Evolutionary conservation across 2,797 vertebrate genomes (phyloP).

Genomic region (Pantherophis alleghaniensis): DNA sequence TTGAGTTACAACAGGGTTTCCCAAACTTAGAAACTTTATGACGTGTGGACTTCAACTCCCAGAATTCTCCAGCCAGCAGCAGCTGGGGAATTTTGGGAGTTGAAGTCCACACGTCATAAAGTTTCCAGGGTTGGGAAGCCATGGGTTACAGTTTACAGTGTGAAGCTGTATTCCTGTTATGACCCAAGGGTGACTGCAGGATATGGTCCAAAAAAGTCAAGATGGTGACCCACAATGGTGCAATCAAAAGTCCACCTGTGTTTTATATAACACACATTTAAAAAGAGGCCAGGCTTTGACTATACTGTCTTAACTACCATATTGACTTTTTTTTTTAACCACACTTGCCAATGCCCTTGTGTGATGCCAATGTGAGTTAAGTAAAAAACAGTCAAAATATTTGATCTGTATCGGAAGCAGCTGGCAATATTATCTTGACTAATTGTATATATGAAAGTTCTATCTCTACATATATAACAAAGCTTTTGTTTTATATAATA

Average conservation of each 20-base stretch:
- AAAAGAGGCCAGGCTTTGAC: not conserved
- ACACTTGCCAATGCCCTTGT: not conserved
- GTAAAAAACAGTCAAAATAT: constrained; percentile 26
- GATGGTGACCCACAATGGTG: not conserved
- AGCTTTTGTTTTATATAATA: constrained; percentile 58
- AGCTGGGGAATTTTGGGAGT: not conserved
- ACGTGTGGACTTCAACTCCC: not conserved
- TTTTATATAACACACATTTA: not conserved
- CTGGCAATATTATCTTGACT: constrained; percentile 45
- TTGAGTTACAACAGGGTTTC: constrained; percentile 19
- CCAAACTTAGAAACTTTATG: not conserved
- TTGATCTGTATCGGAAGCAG: constrained; percentile 52
- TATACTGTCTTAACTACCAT: not conserved
- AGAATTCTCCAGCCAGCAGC: not conserved
- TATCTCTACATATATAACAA: constrained; percentile 30
- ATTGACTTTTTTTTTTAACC: constrained; percentile 44
- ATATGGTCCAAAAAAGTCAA: not conserved
- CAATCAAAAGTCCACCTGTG: not conserved
- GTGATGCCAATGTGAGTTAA: not conserved
- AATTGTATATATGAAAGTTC: constrained; percentile 18
- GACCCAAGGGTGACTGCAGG: not conserved
- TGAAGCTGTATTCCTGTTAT: constrained; percentile 48
- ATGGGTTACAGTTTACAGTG: constrained; percentile 40
- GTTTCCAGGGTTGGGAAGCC: not conserved
- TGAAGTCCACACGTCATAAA: not conserved